A percentile compares a stretch with the other conserved stretches of the same genome.
phyloP scores from a whole-genome alignment of 2,113 vertebrate genomes.

The Natator depressus region DNA sequence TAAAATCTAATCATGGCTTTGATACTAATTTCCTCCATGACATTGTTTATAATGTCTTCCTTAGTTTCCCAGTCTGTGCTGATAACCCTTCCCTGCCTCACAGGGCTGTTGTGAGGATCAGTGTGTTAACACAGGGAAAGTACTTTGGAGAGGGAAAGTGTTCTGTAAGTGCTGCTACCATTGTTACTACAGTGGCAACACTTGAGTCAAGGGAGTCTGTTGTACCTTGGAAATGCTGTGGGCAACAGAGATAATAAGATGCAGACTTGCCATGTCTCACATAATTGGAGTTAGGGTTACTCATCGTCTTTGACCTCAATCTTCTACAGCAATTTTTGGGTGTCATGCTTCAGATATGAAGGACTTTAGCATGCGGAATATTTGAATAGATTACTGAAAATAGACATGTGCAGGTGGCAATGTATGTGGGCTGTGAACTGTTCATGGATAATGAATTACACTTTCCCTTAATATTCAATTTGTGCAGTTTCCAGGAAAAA shows the following conservation, averaged over 20 bases:
- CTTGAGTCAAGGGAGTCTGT: not conserved
- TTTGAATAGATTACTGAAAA: not conserved
- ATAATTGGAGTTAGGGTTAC: not conserved
- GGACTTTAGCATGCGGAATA: not conserved
- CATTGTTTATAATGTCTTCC: not conserved
- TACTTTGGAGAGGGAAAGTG: not conserved
- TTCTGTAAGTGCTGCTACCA: not conserved
- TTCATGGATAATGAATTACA: conserved; percentile 1
- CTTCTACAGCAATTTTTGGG: conserved; percentile 1
- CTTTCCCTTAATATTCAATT: conserved; percentile 35
- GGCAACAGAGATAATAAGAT: conserved; percentile 20
- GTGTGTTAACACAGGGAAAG: not conserved
- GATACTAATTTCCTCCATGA: not conserved
- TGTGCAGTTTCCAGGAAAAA: not conserved
- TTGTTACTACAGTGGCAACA: not conserved
- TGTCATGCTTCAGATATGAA: not conserved
- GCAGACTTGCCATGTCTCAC: not conserved
- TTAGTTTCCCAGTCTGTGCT: not conserved
- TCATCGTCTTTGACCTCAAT: not conserved
- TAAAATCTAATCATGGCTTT: not conserved
- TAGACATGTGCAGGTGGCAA: not conserved
- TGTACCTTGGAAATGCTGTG: not conserved
- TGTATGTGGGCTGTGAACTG: conserved; percentile 18
- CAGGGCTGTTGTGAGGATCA: not conserved
- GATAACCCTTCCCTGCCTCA: not conserved